Percentiles rank a stretch among this genome's conserved stretches.
Conservation (phyloP, 2,113 vertebrate species). For the Anolis sagrei region DNA sequence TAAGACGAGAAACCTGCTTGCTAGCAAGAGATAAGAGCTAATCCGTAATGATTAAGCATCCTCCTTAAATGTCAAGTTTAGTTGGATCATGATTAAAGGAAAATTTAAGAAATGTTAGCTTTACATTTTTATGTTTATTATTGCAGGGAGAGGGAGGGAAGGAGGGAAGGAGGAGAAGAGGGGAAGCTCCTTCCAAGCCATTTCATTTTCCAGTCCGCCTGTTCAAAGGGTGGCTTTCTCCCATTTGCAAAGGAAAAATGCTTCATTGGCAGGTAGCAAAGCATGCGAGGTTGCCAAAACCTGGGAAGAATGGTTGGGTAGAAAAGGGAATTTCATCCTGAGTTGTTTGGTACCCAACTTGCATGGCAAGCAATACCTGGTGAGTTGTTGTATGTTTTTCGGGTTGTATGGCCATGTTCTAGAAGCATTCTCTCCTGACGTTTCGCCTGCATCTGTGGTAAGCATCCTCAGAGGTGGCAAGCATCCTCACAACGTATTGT, state of each 20-base stretch:
- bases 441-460: too few species aligned
- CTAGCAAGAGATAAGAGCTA: constrained; percentile 84
- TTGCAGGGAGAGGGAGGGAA: neutral
- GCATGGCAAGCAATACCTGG: too few species aligned
- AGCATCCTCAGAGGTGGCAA: too few species aligned
- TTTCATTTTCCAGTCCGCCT: constrained; percentile 59
- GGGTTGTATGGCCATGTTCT: too few species aligned
- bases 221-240: constrained; percentile 62
- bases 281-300: neutral
- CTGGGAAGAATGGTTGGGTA: too few species aligned
- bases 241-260: constrained; percentile 63
- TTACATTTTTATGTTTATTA: constrained; percentile 56
- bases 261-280: constrained; percentile 55
- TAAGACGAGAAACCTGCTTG: constrained; percentile 84
- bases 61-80: constrained; percentile 83
- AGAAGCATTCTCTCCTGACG: too few species aligned
- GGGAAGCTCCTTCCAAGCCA: constrained; percentile 51
- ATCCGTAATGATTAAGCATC: constrained; percentile 83
- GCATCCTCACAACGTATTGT: too few species aligned
- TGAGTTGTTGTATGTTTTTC: too few species aligned
- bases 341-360: too few species aligned
- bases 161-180: neutral
- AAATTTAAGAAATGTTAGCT: constrained; percentile 73
- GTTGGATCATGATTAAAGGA: constrained; percentile 82
- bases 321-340: too few species aligned